Base-by-base conservation (phyloP, 2,113 vertebrate species). In the Syrmaticus mikado region DNA sequence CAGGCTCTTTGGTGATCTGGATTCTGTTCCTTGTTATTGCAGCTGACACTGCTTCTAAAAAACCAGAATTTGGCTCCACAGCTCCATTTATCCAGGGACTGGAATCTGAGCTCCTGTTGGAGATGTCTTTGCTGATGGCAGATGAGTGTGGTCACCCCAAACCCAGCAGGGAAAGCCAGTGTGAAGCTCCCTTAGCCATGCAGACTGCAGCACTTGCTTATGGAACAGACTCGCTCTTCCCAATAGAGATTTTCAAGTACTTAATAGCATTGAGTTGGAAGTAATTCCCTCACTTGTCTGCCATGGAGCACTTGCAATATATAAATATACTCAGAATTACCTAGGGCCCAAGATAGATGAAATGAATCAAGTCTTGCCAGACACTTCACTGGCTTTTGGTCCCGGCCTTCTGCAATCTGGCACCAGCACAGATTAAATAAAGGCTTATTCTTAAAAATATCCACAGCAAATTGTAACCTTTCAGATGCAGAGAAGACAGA, bases 381-480 rank as follows among this genome's bases (percentile, higher is more conserved):
- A 95, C 84, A 89, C 11, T 2, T 85, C 1, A 16, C 65, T 94
- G 83, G 73, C 85, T 75, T 92, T 96, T 90, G 77, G 95, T 86
- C 88, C 70, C 71, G 78, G 91, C 77, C 94, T 95, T 92, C 87
- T 95, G 89, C 89, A 94, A 88, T 91, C 85, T 87, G 87, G 94
- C 94, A 86, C 45, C 52, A 92, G 70, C 76, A 86, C 22, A 45
- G 66, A 82, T 90, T 87, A 91, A 92, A 94, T 88, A 78, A 92
- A 92, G 70, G 16, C 83, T 90, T 81, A 68, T 94, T 92, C 90
- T 92, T 90, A 88, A 96, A 95, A 96, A 95, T 91, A 94, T 52
- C 40, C 90, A 22, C 81, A 87, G 86, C 67, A 86, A 95, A 91
- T 75, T 32, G n/a, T 68, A 66, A 64, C 91, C 79, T 90, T 89